Percentiles rank a stretch among this genome's conserved stretches.
Evolutionary conservation across 2,797 vertebrate genomes (phyloP).

Genomic region (Sphenodon punctatus): DNA sequence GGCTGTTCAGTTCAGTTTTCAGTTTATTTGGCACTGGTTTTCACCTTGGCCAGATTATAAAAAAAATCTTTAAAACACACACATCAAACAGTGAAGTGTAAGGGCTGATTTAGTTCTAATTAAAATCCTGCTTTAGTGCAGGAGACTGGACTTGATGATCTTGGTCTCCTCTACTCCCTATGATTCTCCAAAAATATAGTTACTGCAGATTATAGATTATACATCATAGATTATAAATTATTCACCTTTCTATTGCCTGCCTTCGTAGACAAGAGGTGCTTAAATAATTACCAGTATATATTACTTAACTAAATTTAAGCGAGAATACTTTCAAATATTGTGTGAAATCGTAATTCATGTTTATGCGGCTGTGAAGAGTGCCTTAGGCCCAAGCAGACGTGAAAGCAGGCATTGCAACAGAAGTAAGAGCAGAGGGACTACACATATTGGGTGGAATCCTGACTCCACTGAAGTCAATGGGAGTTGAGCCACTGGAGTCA

Average conservation of each 20-base stretch:
- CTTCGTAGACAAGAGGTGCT: neutral
- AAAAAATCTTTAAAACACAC: no score
- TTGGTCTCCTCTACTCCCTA: no score
- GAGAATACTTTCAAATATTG: neutral
- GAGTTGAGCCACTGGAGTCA: no score
- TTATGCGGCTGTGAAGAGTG: neutral
- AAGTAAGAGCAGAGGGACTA: neutral
- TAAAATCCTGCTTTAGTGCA: no score
- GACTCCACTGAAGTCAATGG: rapidly evolving
- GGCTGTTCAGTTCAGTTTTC: no score
- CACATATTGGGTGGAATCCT: conserved; percentile 15
- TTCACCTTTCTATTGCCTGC: neutral
- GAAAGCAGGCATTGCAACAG: no score
- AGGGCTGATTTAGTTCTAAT: no score
- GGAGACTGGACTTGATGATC: no score
- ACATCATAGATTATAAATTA: conserved; percentile 7
- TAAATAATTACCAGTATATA: neutral
- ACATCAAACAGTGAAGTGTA: no score
- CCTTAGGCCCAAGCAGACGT: neutral
- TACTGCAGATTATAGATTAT: neutral
- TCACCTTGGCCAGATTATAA: no score
- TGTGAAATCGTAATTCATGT: neutral
- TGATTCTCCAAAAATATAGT: no score
- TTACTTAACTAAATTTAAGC: neutral
- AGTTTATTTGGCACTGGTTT: no score